These are phyloP conservation scores for Myotis planiceps DNA, from an alignment of 2,797 vertebrate genomes.

Conservation along the genomic window DNA sequence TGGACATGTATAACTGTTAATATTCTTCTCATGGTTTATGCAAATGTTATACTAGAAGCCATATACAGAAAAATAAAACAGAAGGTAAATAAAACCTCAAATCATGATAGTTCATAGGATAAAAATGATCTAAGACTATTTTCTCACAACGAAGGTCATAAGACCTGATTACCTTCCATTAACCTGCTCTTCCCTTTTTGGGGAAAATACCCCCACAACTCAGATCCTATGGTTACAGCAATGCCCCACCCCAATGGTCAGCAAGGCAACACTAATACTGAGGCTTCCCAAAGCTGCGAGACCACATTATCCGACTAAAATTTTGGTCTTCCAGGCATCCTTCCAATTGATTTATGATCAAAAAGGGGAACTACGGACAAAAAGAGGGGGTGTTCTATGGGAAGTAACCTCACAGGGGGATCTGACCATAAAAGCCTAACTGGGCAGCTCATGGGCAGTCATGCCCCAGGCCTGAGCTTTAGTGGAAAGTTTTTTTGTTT, in stretches of 20 bases:
- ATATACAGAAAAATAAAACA: not conserved
- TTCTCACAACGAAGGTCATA: not conserved
- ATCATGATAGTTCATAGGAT: not conserved
- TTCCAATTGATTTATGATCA: not conserved
- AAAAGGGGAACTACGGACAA: not conserved
- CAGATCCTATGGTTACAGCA: not conserved
- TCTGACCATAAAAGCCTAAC: not conserved
- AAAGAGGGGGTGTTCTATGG: not conserved
- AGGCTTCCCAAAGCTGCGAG: not conserved
- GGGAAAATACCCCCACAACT: not conserved
- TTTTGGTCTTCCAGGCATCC: not conserved
- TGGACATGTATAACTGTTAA: not conserved
- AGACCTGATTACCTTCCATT: not conserved
- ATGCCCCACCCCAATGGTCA: not conserved
- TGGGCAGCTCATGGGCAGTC: not conserved
- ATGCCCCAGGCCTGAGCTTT: not conserved
- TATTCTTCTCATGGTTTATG: not conserved
- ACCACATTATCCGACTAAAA: not conserved
- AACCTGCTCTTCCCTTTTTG: not conserved
- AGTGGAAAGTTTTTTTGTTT: not conserved
- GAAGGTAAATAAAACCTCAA: not conserved
- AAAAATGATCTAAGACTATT: not conserved
- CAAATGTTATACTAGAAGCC: not conserved
- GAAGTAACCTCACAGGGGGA: not conserved
- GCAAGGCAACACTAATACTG: not conserved